Base-by-base conservation (phyloP, 92 coral and sea anemone species). In the Nematostella vectensis region DNA sequence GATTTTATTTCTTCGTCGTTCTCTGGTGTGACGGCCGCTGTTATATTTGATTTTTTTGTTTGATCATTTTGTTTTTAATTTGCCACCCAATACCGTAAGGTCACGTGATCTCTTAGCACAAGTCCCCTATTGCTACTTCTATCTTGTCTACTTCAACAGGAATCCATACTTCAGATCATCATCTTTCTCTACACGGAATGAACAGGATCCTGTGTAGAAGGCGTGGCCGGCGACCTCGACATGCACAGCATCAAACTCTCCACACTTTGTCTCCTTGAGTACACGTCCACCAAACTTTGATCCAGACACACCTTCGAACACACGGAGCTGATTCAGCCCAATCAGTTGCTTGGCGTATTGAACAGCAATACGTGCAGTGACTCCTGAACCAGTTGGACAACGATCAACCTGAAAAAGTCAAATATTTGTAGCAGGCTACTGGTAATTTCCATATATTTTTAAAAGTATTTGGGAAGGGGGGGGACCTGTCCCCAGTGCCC, bases 201-300 rank as follows among this genome's bases (percentile, higher is more conserved):
- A 71, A 55, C 88, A 77, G 45, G 75, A 85, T 3, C 99, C 99
- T 56, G 77, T 78, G 74, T 87, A 93, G 69, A 69, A 82, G 0
- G 99, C 99, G 27, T 78, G 79, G 1, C 99, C 99, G 3, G 79
- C 71, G 6, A 93, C 99, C 51, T 93, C 96, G 3, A 93, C 99
- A 39, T 87, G 87, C 31, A 93, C 94, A 11, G 99, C 99, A 42
- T 85, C 81, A 62, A 87, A 93, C 48, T 87, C 88, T 12, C 99
- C 99, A 60, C 96, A 87, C 45, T 54, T 68, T 6, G 93, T 79
- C 49, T 78, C 85, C 72, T 87, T 83, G 11, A 93, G 84, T 29
- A 75, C 93, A 37, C 59, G 78, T 15, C 85, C 99, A 33, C 83
- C 83, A 67, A 93, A 93, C 68, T 81, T 82, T 3, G 96, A 79